Conservation (phyloP, 2,113 vertebrate species). For the Ammospiza nelsoni region DNA sequence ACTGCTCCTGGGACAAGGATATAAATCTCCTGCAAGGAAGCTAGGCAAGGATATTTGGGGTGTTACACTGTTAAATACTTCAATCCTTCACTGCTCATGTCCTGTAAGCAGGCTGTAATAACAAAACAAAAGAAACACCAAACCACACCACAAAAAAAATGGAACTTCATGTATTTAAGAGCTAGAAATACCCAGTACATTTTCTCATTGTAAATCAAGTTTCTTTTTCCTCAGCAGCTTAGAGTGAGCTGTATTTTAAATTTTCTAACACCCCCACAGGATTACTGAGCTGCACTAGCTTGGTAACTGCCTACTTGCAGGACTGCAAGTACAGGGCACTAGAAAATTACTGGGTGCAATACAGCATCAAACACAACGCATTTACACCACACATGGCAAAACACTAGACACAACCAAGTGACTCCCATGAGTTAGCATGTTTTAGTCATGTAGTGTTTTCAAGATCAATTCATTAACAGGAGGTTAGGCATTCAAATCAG, state of each 20-base stretch:
- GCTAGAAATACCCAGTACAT: neutral
- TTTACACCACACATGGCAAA: neutral
- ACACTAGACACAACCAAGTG: neutral
- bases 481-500: neutral
- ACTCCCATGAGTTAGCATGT: neutral
- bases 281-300: neutral
- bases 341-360: neutral
- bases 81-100: neutral
- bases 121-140: neutral
- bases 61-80: neutral
- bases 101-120: neutral
- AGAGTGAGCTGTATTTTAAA: neutral
- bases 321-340: neutral
- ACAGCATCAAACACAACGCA: neutral
- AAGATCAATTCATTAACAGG: neutral
- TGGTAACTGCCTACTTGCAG: neutral
- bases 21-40: neutral
- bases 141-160: neutral
- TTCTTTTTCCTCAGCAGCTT: neutral
- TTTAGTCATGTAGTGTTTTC: neutral
- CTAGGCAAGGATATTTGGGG: neutral
- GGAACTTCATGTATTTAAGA: neutral
- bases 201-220: neutral
- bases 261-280: neutral
- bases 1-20: neutral